Conservation (phyloP, 2,113 vertebrate species). For the Notechis scutatus region DNA sequence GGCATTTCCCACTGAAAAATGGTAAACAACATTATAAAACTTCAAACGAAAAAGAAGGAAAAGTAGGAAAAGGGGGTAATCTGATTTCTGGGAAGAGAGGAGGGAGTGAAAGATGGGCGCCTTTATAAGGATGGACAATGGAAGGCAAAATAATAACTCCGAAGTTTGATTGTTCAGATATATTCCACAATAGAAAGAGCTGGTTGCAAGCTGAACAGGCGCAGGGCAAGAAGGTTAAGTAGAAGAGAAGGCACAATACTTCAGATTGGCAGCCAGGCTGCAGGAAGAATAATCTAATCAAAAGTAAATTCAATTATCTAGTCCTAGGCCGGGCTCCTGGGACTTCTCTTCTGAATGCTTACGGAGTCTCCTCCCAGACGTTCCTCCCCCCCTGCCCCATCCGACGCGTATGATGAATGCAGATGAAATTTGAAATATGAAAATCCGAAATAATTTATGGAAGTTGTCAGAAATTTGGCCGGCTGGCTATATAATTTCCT, state of each 20-base stretch:
- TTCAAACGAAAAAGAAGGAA: conserved; percentile 55
- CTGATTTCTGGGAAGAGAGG: conserved; percentile 85
- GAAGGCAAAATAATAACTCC: conserved; percentile 99
- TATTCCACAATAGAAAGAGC: conserved; percentile 90
- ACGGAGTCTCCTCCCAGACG: conserved; percentile 87
- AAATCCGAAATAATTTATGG: conserved; percentile 99
- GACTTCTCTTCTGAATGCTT: conserved; percentile 88
- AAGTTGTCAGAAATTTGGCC: conserved; percentile 96
- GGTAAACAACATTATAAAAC: conserved; percentile 83
- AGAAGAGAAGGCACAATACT: conserved; percentile 99
- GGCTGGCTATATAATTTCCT: conserved; percentile 86
- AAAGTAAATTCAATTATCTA: conserved; percentile 98
- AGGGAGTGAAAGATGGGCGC: conserved; percentile 91
- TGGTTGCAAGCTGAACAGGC: conserved; percentile 88
- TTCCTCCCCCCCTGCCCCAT: conserved; percentile 77
- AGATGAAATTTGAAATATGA: conserved; percentile 99
- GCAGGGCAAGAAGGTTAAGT: conserved; percentile 99
- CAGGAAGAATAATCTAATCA: conserved; percentile 99
- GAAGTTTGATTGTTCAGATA: conserved; percentile 99
- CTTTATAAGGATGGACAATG: conserved; percentile 98
- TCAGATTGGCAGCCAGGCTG: conserved; percentile 99
- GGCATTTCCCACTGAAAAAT: conserved; percentile 82
- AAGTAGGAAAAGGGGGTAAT: conserved; percentile 70
- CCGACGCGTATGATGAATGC: conserved; percentile 93
- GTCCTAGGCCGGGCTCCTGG: conserved; percentile 94